Evolutionary conservation across 1,140 invertebrate species (phyloP).

Genomic region (Magallana gigas): DNA sequence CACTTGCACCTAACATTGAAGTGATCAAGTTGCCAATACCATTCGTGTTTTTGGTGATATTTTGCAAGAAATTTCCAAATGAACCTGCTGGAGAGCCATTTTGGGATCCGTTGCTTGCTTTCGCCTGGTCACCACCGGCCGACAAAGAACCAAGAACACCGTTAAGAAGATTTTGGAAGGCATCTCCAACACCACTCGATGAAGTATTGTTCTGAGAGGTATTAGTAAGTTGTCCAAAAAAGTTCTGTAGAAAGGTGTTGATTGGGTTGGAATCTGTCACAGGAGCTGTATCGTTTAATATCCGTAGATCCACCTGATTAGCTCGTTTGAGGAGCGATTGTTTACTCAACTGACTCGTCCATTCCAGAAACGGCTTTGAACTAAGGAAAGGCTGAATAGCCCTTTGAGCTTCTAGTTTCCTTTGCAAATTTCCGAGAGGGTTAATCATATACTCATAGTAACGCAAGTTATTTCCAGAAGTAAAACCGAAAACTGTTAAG

Average conservation of each 20-base stretch:
- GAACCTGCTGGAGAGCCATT: neutral
- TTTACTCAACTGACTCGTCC: neutral
- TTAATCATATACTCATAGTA: neutral
- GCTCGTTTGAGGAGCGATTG: neutral
- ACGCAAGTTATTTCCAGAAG: neutral
- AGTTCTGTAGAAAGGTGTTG: neutral
- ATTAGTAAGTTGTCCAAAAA: neutral
- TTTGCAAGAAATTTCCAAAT: neutral
- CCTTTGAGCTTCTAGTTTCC: neutral
- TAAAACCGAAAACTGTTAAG: neutral
- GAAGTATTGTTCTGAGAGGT: neutral
- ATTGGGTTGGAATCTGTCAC: neutral
- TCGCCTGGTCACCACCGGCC: neutral
- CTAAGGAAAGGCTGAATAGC: neutral
- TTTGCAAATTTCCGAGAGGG: neutral
- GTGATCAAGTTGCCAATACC: neutral
- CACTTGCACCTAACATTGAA: neutral
- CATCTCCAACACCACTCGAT: neutral
- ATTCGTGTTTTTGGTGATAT: neutral
- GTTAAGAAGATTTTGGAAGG: neutral
- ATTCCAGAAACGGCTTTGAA: neutral
- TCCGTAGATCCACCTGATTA: neutral
- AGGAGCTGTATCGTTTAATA: neutral
- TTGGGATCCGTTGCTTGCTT: neutral
- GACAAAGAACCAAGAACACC: neutral